phyloP scores from a whole-genome alignment of 2,888 invertebrate genomes.

The Eilema griseolum region DNA sequence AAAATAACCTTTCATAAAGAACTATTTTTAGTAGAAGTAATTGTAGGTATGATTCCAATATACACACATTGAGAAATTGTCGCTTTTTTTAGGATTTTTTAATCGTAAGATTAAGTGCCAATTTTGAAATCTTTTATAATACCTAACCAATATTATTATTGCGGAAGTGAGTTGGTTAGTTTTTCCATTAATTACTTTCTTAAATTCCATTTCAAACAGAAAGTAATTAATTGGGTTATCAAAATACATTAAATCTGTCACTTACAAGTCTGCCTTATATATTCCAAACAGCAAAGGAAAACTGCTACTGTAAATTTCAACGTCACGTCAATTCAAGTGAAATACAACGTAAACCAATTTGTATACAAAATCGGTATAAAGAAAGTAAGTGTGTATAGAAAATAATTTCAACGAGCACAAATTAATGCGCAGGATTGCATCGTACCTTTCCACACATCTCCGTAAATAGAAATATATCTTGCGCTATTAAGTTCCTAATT shows the following conservation, averaged over 20 bases:
- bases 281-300: background rate
- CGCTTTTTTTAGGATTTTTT: no score
- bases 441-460: constrained; percentile 4
- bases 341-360: background rate
- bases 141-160: background rate
- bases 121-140: no score
- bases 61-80: no score
- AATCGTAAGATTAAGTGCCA: no score
- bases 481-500: background rate
- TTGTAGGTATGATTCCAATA: no score
- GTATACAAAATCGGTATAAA: background rate
- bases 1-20: no score
- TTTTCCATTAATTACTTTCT: background rate
- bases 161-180: background rate
- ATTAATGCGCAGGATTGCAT: background rate
- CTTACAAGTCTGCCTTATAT: background rate
- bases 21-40: no score
- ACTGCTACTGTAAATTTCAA: constrained; percentile 3
- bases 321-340: background rate
- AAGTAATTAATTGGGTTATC: background rate
- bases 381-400: background rate
- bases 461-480: background rate
- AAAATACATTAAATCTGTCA: constrained; percentile 1
- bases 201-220: background rate
- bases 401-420: background rate